Evolutionary conservation across 2,113 vertebrate species (phyloP), one percentile per base, ranked within the genome.

Genomic region (Elephantulus edwardii): DNA sequence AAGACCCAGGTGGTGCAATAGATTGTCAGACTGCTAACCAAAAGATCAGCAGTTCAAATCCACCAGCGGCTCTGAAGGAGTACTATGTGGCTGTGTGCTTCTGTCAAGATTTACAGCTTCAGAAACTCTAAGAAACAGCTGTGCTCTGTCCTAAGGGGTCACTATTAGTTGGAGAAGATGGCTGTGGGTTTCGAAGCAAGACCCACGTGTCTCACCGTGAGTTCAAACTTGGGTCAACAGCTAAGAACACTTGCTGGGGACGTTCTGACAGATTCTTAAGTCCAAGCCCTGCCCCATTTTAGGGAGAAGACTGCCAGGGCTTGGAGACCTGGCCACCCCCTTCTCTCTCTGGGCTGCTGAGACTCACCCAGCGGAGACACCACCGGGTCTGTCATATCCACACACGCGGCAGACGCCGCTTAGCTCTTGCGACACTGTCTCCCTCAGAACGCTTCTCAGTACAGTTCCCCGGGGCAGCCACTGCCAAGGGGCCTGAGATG

Each of bases 371-470:
- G 52, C 20, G 52, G 40, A 6, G 72, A 46, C 30, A 35, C 3
- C 30, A 8, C 2, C 58, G 19, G 4, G 35, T 8, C 76, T 38
- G 22, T 0, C 5, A 38, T 17, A 0, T 19, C 17, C 8, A 0
- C 5, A 16, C 10, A 0, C 16, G 0, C 2, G 50, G 56, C 86
- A 42, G 79, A 68, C 58, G 42, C 8, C 8, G 33, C 75, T 30
- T 17, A 8, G 44, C 0, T 0, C 38, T 48, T 9, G 6, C 0
- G 4, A 48, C 44, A 6, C 38, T 28, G 24, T n/a, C n/a, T 78
- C 46, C 72, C 26, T 91, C 82, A 26, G 92, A 26, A 8, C 24
- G n/a, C 74, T 75, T 35, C 11, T 71, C 50, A 38, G 4, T 79
- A 46, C 26, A 9, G 14, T 7, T 28, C 54, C 62, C 66, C 44